Conservation (phyloP, 2,113 vertebrate genomes). For the Struthidea cinerea region DNA sequence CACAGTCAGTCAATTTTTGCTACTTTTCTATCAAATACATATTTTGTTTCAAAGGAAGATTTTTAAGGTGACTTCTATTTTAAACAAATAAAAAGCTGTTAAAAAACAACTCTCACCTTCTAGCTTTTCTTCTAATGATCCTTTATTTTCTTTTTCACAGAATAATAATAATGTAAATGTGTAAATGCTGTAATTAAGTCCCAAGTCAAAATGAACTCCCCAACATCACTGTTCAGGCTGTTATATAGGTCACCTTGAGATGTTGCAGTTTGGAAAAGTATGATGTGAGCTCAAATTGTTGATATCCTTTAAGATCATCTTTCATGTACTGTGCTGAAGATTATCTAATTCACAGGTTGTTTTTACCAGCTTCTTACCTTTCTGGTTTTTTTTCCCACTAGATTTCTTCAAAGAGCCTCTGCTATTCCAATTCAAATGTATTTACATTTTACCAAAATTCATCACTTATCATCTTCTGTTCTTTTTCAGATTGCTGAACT, state of each 20-base stretch:
- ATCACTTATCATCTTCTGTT: neutral
- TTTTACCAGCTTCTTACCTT: neutral
- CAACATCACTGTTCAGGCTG: neutral
- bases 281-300: neutral
- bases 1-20: neutral
- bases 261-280: neutral
- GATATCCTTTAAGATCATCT: neutral
- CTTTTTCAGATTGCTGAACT: neutral
- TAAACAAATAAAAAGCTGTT: neutral
- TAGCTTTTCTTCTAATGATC: neutral
- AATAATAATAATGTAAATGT: neutral
- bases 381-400: accelerated
- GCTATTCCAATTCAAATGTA: neutral
- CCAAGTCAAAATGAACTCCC: neutral
- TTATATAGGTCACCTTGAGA: neutral
- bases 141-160: neutral
- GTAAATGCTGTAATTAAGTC: neutral
- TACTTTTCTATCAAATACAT: neutral
- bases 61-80: neutral
- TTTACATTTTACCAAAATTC: neutral
- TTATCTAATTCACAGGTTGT: neutral
- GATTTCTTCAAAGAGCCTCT: neutral
- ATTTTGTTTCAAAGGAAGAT: neutral
- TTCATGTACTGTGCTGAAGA: neutral
- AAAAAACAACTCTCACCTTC: neutral